Evolutionary conservation across 2,797 vertebrate genomes (phyloP), one percentile per base, ranked within the genome.

Genomic region (Thripadectes ignobilis): DNA sequence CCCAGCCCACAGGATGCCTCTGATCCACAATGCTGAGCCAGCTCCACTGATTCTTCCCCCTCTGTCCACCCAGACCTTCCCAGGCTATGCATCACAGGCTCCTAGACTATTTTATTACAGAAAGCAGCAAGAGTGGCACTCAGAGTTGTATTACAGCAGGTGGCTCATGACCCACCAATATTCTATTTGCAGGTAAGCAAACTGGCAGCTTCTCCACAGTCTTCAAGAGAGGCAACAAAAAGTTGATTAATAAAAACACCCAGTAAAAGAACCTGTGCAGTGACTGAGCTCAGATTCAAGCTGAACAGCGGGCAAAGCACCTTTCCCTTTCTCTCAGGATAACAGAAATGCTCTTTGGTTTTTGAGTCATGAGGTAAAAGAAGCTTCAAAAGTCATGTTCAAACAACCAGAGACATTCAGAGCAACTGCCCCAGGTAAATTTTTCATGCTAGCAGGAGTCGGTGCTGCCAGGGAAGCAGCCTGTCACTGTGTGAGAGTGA

Each of bases 401-500:
- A 92, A 85, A 83, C 52, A 83, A 74, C 49, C 41, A 75, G 65
- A 77, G 82, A 89, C 75, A 85, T 58, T 68, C 52, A 88, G 75
- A 89, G 72, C 76, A 94, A 96, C 34, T 84, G 91, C 74, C 94
- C 89, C 75, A 48, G 92, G 87, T 96, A 95, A 91, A 89, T 92
- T 85, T 92, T 61, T 91, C 59, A 91, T 91, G 89, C 76, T 81
- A 77, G 75, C 91, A 91, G 76, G 62, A 91, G 68, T 20, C 81
- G 52, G 7, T 30, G 68, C 4, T 91, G 85, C 75, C 85, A 88
- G 79, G 65, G 48, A 93, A 75, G 89, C 57, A 88, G 72, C 19
- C 8, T 89, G 79, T 91, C 89, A 75, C 72, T 46, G 0, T 36
- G 34, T 17, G 79, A 91, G 73, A 81, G 67, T 9, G 30, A 77